phyloP scores from a whole-genome alignment of 2,797 vertebrate genomes.

The Mallotus villosus region DNA sequence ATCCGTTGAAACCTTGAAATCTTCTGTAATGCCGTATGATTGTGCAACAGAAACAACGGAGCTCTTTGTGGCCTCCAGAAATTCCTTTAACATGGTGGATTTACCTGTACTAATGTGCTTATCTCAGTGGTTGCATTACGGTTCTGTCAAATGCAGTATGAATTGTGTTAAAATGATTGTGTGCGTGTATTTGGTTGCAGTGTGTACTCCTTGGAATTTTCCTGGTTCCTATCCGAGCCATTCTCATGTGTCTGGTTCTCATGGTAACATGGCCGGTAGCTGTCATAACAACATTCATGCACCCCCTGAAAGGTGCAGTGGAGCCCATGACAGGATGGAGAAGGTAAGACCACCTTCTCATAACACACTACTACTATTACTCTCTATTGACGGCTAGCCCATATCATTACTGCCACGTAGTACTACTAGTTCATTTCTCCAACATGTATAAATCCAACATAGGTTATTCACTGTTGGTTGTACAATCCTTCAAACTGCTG shows the following conservation, averaged over 20 bases:
- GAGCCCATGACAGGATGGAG: constrained; percentile 89
- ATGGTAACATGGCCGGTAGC: constrained; percentile 85
- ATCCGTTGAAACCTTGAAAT: constrained; percentile 45
- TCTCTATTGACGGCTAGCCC: neutral
- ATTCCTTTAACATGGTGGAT: constrained; percentile 34
- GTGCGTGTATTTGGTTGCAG: constrained; percentile 64
- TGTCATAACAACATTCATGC: constrained; percentile 75
- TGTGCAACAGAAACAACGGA: constrained; percentile 53
- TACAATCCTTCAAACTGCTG: neutral
- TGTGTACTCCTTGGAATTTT: constrained; percentile 82
- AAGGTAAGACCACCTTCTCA: constrained; percentile 77
- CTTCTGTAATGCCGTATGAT: constrained; percentile 41
- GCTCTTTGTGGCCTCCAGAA: constrained; percentile 43
- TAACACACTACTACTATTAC: neutral
- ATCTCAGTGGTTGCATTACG: constrained; percentile 28
- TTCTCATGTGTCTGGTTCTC: constrained; percentile 75
- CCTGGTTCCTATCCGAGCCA: constrained; percentile 85
- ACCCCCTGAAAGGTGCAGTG: constrained; percentile 73
- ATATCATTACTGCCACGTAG: neutral
- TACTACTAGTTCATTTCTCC: neutral
- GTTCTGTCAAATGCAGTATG: neutral
- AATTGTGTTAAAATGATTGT: neutral
- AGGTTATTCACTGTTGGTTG: too few species aligned
- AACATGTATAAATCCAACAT: neutral
- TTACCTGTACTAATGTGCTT: constrained; percentile 20